Evolutionary conservation across 1,140 invertebrate species (phyloP).

Genomic region (Cyphomyrmex costatus): DNA sequence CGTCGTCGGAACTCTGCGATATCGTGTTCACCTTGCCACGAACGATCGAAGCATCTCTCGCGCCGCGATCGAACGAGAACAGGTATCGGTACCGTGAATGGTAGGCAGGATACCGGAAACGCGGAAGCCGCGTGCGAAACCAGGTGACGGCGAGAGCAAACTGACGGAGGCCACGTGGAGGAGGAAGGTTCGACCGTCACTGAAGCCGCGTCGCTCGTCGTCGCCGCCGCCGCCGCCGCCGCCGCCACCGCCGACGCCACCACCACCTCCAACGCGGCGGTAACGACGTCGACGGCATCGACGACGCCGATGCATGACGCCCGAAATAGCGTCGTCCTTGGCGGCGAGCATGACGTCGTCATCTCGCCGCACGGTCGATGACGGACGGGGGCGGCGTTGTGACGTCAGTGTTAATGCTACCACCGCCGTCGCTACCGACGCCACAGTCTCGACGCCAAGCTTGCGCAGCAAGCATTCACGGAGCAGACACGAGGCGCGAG

Average conservation of each 20-base stretch:
- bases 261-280: slow-evolving; percentile 69
- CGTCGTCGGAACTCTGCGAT: slow-evolving; percentile 19
- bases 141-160: slow-evolving; percentile 43
- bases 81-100: slow-evolving; percentile 1
- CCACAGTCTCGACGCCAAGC: slow-evolving; percentile 49
- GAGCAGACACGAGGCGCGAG: slow-evolving; percentile 25
- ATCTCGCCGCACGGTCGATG: slow-evolving; percentile 82
- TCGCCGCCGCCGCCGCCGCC: slow-evolving; percentile 62
- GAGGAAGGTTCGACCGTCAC: slow-evolving; percentile 63
- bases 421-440: slow-evolving; percentile 56
- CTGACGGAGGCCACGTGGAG: slow-evolving; percentile 57
- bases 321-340: slow-evolving; percentile 84
- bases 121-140: slow-evolving; percentile 38
- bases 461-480: slow-evolving; percentile 62
- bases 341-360: slow-evolving; percentile 80
- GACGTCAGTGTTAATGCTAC: slow-evolving; percentile 79
- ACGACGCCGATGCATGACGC: slow-evolving; percentile 74
- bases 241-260: slow-evolving; percentile 61
- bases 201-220: slow-evolving; percentile 47
- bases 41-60: slow-evolving; percentile 46
- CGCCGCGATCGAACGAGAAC: slow-evolving; percentile 10
- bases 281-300: slow-evolving; percentile 71
- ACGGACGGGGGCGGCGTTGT: slow-evolving; percentile 83
- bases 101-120: slow-evolving; percentile 34
- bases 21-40: slow-evolving; percentile 10